phyloP scores from a whole-genome alignment of 2,113 vertebrate genomes.

The Hydropotes inermis region DNA sequence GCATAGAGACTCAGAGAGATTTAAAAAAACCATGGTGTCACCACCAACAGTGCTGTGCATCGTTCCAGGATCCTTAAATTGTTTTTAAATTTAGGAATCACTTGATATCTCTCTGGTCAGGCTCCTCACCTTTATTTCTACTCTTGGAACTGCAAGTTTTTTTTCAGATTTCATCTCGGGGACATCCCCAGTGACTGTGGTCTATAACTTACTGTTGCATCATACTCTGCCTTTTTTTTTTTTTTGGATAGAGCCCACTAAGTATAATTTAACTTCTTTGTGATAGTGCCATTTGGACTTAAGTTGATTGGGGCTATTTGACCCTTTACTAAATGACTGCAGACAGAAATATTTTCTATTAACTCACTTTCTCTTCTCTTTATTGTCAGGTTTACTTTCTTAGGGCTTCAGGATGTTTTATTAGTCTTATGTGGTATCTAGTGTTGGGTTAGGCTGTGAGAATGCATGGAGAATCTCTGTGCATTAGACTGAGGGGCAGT shows the following conservation, averaged over 20 bases:
- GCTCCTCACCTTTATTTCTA: not conserved
- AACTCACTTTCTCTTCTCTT: not conserved
- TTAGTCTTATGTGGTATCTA: not conserved
- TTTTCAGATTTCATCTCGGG: not conserved
- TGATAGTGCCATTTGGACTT: not conserved
- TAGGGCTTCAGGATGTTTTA: not conserved
- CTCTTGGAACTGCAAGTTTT: not conserved
- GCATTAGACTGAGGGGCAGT: not conserved
- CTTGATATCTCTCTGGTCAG: not conserved
- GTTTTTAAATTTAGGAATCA: not conserved
- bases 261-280: not conserved
- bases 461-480: not conserved
- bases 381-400: not conserved
- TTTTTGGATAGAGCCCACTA: not conserved
- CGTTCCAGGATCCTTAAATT: not conserved
- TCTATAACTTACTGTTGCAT: not conserved
- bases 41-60: not conserved
- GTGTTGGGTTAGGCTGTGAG: not conserved
- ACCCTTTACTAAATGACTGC: not conserved
- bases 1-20: not conserved
- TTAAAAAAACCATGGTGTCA: not conserved
- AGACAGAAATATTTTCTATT: not conserved
- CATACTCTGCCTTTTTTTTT: not conserved
- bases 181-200: not conserved
- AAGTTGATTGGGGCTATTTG: not conserved